Conservation (phyloP, 2,797 vertebrate genomes). For the Ctenochaetus hawaiiensis region DNA sequence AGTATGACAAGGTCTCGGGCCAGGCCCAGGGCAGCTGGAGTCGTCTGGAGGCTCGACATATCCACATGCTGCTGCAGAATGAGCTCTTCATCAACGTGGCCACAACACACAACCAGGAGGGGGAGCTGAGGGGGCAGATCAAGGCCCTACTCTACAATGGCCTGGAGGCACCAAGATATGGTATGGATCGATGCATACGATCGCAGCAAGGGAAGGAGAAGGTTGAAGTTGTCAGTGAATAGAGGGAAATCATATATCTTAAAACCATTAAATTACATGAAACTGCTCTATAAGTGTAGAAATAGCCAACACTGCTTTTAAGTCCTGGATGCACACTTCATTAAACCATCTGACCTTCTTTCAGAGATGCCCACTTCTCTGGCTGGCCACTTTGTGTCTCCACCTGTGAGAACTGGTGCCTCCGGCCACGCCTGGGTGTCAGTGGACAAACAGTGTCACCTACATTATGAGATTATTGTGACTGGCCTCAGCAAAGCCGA, state of each 20-base stretch:
- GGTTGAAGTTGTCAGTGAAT: neutral
- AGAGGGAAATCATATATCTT: neutral
- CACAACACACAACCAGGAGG: slow-evolving; percentile 90
- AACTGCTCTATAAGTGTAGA: neutral
- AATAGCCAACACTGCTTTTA: neutral
- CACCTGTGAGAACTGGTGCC: slow-evolving; percentile 87
- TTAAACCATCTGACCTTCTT: neutral
- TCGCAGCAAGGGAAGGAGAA: neutral
- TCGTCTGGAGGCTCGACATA: slow-evolving; percentile 89
- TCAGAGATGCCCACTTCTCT: slow-evolving; percentile 89
- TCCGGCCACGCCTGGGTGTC: slow-evolving; percentile 95
- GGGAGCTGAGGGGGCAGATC: slow-evolving; percentile 94
- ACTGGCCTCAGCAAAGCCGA: slow-evolving; percentile 90
- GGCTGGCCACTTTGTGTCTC: slow-evolving; percentile 91
- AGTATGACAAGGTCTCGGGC: slow-evolving; percentile 70
- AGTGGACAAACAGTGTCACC: slow-evolving; percentile 93
- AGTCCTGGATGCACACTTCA: neutral
- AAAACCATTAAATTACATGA: neutral
- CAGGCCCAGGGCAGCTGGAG: slow-evolving; percentile 84
- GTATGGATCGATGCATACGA: slow-evolving; percentile 79
- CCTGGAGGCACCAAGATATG: slow-evolving; percentile 86
- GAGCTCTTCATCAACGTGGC: slow-evolving; percentile 96
- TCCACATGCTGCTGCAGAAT: slow-evolving; percentile 97
- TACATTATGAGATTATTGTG: slow-evolving; percentile 94
- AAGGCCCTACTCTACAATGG: slow-evolving; percentile 90